Conservation (phyloP, 92 coral and sea anemone genomes). For the Bergia sp. region DNA sequence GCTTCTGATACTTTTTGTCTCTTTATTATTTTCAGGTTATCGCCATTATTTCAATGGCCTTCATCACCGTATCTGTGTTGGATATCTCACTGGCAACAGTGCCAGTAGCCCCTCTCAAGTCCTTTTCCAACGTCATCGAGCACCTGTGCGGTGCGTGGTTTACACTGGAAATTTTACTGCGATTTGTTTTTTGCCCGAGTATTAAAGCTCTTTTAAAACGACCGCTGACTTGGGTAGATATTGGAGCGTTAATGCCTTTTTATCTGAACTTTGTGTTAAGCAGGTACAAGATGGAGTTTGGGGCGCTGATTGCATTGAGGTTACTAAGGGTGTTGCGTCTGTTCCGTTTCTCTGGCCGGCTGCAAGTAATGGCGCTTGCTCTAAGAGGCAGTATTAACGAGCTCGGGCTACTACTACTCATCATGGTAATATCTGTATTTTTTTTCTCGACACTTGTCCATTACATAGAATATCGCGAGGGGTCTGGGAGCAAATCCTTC, state of each 20-base stretch:
- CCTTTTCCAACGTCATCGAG: conserved; percentile 59
- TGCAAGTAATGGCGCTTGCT: conserved; percentile 81
- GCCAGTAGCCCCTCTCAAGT: conserved; percentile 49
- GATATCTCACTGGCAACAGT: conserved; percentile 67
- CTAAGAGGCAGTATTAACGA: conserved; percentile 80
- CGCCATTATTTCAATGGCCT: conserved; percentile 61
- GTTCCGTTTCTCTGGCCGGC: conserved; percentile 75
- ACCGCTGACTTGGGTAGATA: conserved; percentile 81
- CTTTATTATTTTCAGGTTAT: conserved; percentile 49
- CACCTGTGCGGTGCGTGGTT: conserved; percentile 71
- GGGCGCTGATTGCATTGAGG: conserved; percentile 69
- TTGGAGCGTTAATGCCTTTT: conserved; percentile 74
- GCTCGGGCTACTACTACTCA: conserved; percentile 67
- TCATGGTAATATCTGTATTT: conserved; percentile 68
- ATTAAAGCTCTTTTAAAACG: conserved; percentile 57
- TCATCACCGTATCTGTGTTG: conserved; percentile 63
- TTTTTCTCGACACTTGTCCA: conserved; percentile 75
- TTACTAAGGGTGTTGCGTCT: conserved; percentile 71
- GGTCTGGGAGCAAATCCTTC: conserved; percentile 52
- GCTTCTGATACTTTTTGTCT: not conserved
- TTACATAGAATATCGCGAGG: conserved; percentile 67
- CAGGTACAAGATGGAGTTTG: conserved; percentile 61
- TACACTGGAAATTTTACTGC: conserved; percentile 65
- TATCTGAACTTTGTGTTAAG: conserved; percentile 65
- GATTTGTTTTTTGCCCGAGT: conserved; percentile 68